These are phyloP conservation scores for Scyliorhinus canicula DNA, from an alignment of 2,797 vertebrate species.

Conservation along the genomic window DNA sequence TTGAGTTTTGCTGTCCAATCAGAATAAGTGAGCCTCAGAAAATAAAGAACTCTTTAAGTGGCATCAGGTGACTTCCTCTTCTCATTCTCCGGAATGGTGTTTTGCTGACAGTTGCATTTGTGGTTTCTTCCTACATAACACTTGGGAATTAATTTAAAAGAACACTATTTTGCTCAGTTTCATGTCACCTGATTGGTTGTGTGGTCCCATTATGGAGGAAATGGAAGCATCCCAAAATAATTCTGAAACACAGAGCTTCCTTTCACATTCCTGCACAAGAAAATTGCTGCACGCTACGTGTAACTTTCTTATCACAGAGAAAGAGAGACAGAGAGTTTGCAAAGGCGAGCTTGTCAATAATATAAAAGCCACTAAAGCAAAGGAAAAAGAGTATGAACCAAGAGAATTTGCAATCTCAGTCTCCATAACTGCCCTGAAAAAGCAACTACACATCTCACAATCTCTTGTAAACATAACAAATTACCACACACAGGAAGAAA, in stretches of 20 bases:
- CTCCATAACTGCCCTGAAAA: background rate
- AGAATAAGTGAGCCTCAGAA: background rate
- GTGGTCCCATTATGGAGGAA: background rate
- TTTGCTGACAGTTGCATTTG: background rate
- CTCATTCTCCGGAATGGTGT: background rate
- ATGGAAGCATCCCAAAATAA: background rate
- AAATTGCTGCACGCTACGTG: background rate
- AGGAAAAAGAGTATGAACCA: background rate
- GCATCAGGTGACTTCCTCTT: background rate
- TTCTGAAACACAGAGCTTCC: background rate
- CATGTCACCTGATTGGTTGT: background rate
- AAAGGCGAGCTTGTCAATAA: background rate
- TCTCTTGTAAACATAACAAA: background rate
- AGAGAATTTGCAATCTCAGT: background rate
- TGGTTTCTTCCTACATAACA: background rate
- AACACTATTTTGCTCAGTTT: background rate
- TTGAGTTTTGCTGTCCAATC: background rate
- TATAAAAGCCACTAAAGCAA: background rate
- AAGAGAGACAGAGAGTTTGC: background rate
- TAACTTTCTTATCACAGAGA: background rate
- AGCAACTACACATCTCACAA: background rate
- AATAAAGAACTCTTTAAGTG: background rate
- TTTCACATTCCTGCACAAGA: background rate
- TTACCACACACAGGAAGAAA: no score
- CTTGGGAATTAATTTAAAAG: background rate